These are phyloP conservation scores for Pocota personata DNA, from an alignment of 2,888 invertebrate species.

Conservation along the genomic window DNA sequence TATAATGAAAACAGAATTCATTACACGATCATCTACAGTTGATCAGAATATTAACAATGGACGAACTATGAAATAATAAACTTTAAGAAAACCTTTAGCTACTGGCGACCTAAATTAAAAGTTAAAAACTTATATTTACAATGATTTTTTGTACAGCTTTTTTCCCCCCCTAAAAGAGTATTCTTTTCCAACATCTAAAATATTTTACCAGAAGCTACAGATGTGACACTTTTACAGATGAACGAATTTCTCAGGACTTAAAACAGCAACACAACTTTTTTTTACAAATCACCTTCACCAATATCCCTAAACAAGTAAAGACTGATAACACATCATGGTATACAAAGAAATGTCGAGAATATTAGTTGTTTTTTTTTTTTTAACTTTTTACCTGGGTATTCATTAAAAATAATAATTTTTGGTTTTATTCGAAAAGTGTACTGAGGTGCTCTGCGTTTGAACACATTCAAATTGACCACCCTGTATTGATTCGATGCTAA, in stretches of 20 bases:
- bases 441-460: slow-evolving; percentile 81
- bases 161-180: no score
- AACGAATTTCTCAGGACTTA: background rate
- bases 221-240: slow-evolving; percentile 30
- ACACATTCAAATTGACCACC: slow-evolving; percentile 85
- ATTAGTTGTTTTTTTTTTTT: background rate
- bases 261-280: slow-evolving; percentile 5
- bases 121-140: no score
- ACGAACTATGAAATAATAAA: no score
- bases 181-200: no score
- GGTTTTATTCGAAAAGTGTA: slow-evolving; percentile 82
- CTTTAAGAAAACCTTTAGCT: no score
- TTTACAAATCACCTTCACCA: slow-evolving; percentile 33
- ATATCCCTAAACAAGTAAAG: background rate
- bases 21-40: no score
- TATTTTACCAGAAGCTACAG: background rate
- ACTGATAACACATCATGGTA: slow-evolving; percentile 25
- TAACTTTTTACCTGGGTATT: slow-evolving; percentile 80
- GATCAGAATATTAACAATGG: no score
- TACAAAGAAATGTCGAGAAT: slow-evolving; percentile 35
- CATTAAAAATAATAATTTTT: slow-evolving; percentile 79
- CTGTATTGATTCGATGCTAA: slow-evolving; percentile 83
- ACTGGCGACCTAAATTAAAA: no score
- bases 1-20: no score
- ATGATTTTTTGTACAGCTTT: no score